These are phyloP conservation scores for Turritopsis dohrnii DNA, from an alignment of 30 jellyfish, hydroid and myxozoan species.

Conservation along the genomic window DNA sequence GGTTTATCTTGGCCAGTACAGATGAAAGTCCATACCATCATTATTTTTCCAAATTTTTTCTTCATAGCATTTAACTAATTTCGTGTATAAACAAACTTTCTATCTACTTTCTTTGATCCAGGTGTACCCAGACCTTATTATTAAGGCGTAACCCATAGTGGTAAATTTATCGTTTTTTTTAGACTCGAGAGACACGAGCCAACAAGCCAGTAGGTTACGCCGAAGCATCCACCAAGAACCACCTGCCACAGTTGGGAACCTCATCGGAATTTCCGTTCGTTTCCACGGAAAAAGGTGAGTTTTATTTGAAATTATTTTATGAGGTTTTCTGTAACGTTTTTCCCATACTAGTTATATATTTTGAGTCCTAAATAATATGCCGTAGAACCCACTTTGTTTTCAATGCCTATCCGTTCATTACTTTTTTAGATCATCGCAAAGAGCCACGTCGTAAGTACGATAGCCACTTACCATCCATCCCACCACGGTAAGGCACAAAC, in stretches of 20 bases:
- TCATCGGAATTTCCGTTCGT: conserved; percentile 43
- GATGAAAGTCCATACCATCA: too few species aligned
- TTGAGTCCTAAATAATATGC: too few species aligned
- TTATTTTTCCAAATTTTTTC: too few species aligned
- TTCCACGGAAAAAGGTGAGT: conserved; percentile 40
- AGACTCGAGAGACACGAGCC: conserved; percentile 70
- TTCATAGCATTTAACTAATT: too few species aligned
- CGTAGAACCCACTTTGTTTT: neutral
- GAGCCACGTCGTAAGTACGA: conserved; percentile 53
- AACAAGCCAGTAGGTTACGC: conserved; percentile 26
- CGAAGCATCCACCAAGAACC: conserved; percentile 31
- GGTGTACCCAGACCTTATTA: neutral
- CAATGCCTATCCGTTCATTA: neutral
- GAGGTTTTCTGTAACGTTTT: too few species aligned
- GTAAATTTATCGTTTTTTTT: neutral
- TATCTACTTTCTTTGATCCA: neutral
- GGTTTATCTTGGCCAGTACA: too few species aligned
- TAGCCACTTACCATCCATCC: conserved; percentile 84
- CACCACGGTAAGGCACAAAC: neutral
- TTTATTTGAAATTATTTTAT: too few species aligned
- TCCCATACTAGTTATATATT: too few species aligned
- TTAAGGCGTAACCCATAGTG: too few species aligned
- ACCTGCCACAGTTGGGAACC: conserved; percentile 66
- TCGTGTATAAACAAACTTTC: neutral
- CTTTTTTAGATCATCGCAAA: conserved; percentile 25